Conservation (phyloP, 2,888 invertebrate species). For the Dryococelus australis region DNA sequence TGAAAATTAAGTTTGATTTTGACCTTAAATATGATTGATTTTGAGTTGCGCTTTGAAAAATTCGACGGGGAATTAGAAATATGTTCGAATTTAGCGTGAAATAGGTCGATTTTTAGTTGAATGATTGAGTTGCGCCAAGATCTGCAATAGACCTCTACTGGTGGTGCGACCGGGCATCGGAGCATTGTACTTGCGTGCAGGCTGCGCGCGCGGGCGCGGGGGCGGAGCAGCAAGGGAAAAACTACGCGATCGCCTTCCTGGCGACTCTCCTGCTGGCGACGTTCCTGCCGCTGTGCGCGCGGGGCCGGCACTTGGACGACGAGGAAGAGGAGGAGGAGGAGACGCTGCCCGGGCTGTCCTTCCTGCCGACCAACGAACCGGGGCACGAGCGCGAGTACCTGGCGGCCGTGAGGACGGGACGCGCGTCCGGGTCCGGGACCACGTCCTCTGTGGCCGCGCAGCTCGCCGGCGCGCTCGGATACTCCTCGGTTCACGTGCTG, state of each 20-base stretch:
- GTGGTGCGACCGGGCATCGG: too few species aligned
- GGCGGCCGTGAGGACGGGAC: constrained; percentile 27
- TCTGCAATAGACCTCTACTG: too few species aligned
- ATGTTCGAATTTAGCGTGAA: too few species aligned
- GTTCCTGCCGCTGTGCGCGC: neutral
- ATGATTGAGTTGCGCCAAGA: too few species aligned
- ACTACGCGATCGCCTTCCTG: constrained; percentile 12
- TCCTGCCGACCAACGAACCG: neutral
- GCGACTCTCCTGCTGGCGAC: neutral
- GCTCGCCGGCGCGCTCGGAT: neutral
- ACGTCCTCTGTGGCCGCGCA: constrained; percentile 30
- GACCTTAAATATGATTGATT: too few species aligned
- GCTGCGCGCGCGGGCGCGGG: neutral
- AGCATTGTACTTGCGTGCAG: too few species aligned
- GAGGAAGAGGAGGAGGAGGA: neutral
- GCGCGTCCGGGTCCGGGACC: constrained; percentile 21
- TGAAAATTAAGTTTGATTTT: too few species aligned
- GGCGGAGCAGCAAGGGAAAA: neutral
- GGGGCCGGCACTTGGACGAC: neutral
- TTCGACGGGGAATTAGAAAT: too few species aligned
- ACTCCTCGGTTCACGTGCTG: constrained; percentile 27
- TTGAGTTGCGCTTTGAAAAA: too few species aligned
- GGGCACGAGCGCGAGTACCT: neutral
- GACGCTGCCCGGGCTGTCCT: neutral
- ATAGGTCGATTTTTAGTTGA: too few species aligned